phyloP scores from a whole-genome alignment of 1,140 invertebrate genomes.

The Macrobrachium nipponense region DNA sequence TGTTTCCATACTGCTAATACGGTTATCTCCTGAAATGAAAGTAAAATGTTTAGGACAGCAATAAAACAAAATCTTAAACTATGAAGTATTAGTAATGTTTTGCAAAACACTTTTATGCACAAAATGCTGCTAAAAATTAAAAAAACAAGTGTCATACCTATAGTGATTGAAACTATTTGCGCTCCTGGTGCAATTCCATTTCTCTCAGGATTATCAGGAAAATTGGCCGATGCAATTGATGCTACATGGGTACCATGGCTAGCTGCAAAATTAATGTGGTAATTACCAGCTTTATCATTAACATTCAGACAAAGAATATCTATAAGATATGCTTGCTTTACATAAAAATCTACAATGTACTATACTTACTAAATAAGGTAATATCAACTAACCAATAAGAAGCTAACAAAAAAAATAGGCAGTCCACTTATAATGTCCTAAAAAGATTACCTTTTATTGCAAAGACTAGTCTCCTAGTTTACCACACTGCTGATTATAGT shows the following conservation, averaged over 20 bases:
- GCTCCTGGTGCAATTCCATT: slow-evolving; percentile 97
- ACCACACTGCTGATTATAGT: too few species aligned
- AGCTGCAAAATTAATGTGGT: slow-evolving; percentile 73
- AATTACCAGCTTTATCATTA: not conserved
- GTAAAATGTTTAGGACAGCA: too few species aligned
- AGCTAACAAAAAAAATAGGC: too few species aligned
- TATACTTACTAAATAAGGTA: too few species aligned
- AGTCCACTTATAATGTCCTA: too few species aligned
- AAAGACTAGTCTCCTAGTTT: too few species aligned
- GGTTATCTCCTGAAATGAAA: slow-evolving; percentile 76
- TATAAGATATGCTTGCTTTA: too few species aligned
- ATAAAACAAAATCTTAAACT: too few species aligned
- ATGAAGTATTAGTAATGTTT: not conserved
- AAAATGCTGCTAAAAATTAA: not conserved
- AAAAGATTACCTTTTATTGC: too few species aligned
- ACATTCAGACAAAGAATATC: not conserved
- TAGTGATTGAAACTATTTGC: slow-evolving; percentile 92
- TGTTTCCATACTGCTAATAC: slow-evolving; percentile 95
- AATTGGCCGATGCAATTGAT: slow-evolving; percentile 92
- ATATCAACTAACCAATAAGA: too few species aligned
- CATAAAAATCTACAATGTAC: too few species aligned
- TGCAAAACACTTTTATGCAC: not conserved
- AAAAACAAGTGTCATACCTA: slow-evolving; percentile 72
- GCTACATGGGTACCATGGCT: slow-evolving; percentile 97
- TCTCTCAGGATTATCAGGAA: slow-evolving; percentile 87